Base-by-base conservation (phyloP, 2,113 vertebrate species). In the Myotis lucifugus region DNA sequence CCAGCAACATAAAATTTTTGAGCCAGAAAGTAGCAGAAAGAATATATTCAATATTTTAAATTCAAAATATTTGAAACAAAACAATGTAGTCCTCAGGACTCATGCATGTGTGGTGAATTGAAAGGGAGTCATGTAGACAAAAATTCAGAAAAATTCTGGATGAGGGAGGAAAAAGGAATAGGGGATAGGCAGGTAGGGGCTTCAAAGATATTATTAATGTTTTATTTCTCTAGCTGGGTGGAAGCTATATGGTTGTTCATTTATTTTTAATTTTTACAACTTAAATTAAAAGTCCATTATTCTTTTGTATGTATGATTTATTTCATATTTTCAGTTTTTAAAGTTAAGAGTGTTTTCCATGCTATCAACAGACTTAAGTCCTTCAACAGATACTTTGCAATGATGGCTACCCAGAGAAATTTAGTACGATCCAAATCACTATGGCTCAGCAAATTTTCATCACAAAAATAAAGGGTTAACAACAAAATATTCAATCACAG, bases 251-350 rank as follows among this genome's bases (percentile, higher is more conserved):
- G 21, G n/a, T 27, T 61, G 12, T 1, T 81, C 40, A 61, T 69
- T 88, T 91, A 50, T 64, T 90, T 96, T 83, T 87, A 74, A 83
- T 72, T 8, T 84, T 78, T 81, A 32, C 34, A 34, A 69, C n/a
- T 76, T 67, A 50, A 50, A 67, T 77, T 25, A 85, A 92, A 67
- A 19, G 25, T 67, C 48, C 21, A 78, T 8, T 56, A 9, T 18
- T 54, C 14, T 92, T 81, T 56, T 21, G 21, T 54, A 27, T 77
- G 56, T 66, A 40, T 32, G 18, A 61, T 73, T 34, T 59, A 34
- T 61, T 74, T 84, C 18, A 40, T 66, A 91, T 40, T 85, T 83
- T 92, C 34, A 23, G 8, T 46, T 56, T 91, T 74, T 92, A 77
- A 10, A 77, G n/a, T 56, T 46, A 86, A 86, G 29, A 54, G 48